phyloP scores from a whole-genome alignment of 2,888 invertebrate species.

The Diloba caeruleocephala region DNA sequence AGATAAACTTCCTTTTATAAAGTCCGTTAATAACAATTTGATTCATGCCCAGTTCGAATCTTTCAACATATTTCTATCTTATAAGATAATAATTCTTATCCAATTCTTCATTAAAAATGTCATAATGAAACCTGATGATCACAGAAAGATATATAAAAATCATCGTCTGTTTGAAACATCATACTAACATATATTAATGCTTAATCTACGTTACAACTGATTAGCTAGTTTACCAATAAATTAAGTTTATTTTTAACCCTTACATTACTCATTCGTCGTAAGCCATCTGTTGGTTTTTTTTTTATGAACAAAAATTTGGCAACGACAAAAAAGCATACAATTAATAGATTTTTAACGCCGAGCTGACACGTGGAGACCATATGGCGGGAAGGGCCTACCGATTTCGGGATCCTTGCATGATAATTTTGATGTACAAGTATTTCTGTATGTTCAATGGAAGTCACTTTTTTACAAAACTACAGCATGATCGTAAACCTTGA shows the following conservation, averaged over 20 bases:
- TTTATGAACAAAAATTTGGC: conserved; percentile 63
- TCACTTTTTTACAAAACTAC: too few relatives aligned
- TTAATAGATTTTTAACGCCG: conserved; percentile 74
- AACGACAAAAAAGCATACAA: conserved; percentile 72
- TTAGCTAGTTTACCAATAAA: conserved; percentile 48
- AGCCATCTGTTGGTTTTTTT: conserved; percentile 53
- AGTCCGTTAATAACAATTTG: too few relatives aligned
- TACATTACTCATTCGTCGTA: conserved; percentile 63
- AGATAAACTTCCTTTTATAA: too few relatives aligned
- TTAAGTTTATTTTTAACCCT: conserved; percentile 69
- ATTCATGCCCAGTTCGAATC: not conserved
- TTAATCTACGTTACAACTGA: conserved; percentile 23
- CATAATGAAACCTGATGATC: not conserved
- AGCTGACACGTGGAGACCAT: conserved; percentile 83
- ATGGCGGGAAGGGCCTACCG: conserved; percentile 71
- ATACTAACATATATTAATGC: conserved; percentile 5
- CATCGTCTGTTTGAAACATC: conserved; percentile 7
- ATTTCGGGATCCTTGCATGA: conserved; percentile 63
- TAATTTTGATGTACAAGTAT: not conserved
- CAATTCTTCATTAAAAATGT: not conserved
- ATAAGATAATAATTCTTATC: not conserved
- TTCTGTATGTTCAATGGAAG: too few relatives aligned
- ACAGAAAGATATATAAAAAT: not conserved
- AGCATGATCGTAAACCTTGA: too few relatives aligned
- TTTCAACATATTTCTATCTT: not conserved